Percentiles rank a stretch among this genome's conserved stretches.
phyloP scores from a whole-genome alignment of 2,797 vertebrate species.

The Galagoides demidoff region DNA sequence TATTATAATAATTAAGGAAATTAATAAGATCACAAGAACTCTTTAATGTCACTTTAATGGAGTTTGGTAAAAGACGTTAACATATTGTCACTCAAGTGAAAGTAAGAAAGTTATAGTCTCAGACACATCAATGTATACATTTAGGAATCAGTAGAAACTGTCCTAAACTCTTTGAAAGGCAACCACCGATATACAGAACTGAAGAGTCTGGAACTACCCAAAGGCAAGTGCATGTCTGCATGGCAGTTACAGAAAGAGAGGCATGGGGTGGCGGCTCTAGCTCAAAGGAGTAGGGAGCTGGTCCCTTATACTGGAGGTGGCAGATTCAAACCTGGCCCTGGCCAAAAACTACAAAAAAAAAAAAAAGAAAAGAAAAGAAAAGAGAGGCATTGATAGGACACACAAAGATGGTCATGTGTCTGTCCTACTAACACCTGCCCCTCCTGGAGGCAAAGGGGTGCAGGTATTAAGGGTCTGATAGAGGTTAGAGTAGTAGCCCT shows the following conservation, averaged over 20 bases:
- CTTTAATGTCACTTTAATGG: not conserved
- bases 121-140: not conserved
- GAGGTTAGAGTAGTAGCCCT: not conserved
- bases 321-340: no score
- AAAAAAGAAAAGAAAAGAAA: no score
- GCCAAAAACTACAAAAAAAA: no score
- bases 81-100: not conserved
- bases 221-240: not conserved
- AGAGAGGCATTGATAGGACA: not conserved
- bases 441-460: not conserved
- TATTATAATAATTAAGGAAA: not conserved
- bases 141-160: not conserved
- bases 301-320: no score
- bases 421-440: no score
- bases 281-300: no score
- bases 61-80: not conserved
- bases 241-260: not conserved
- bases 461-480: no score
- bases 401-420: no score
- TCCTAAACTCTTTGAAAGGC: not conserved
- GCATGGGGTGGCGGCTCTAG: no score
- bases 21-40: not conserved
- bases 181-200: not conserved
- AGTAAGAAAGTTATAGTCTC: not conserved
- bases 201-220: not conserved